Percentiles rank a stretch among this genome's conserved stretches.
phyloP scores from a whole-genome alignment of 2,888 invertebrate genomes.

The Oegoconia quadripuncta region DNA sequence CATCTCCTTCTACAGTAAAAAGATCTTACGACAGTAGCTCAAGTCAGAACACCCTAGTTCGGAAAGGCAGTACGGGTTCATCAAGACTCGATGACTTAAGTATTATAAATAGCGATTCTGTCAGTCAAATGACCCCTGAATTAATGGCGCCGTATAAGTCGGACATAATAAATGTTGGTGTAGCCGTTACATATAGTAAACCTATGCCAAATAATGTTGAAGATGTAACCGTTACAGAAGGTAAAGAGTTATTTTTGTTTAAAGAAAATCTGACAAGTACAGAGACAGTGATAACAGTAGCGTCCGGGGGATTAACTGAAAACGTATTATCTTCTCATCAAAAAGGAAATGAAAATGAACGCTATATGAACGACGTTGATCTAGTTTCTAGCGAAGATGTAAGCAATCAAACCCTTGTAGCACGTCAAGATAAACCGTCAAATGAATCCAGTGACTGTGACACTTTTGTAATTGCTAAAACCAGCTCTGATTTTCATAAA shows the following conservation, averaged over 20 bases:
- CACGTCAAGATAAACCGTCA: conserved; percentile 16
- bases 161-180: conserved; percentile 41
- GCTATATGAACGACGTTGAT: neutral
- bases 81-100: conserved; percentile 21
- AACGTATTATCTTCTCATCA: conserved; percentile 10
- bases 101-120: conserved; percentile 21
- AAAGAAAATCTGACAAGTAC: conserved; percentile 26
- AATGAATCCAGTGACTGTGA: conserved; percentile 27
- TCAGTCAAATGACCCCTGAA: conserved; percentile 21
- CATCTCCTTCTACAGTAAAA: conserved; percentile 26
- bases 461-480: conserved; percentile 30
- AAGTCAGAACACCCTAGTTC: conserved; percentile 41
- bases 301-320: conserved; percentile 10
- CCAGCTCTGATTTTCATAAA: conserved; percentile 38
- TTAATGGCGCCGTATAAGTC: conserved; percentile 30
- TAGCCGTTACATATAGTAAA: conserved; percentile 39
- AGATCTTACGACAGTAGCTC: conserved; percentile 31
- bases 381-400: conserved; percentile 20
- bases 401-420: conserved; percentile 31
- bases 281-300: conserved; percentile 19
- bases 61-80: neutral
- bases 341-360: conserved; percentile 5
- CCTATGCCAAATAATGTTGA: conserved; percentile 19
- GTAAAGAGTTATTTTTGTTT: conserved; percentile 15
- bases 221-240: conserved; percentile 6